Conservation (phyloP, 2,113 vertebrate species). For the pig (Sus scrofa) region DNA sequence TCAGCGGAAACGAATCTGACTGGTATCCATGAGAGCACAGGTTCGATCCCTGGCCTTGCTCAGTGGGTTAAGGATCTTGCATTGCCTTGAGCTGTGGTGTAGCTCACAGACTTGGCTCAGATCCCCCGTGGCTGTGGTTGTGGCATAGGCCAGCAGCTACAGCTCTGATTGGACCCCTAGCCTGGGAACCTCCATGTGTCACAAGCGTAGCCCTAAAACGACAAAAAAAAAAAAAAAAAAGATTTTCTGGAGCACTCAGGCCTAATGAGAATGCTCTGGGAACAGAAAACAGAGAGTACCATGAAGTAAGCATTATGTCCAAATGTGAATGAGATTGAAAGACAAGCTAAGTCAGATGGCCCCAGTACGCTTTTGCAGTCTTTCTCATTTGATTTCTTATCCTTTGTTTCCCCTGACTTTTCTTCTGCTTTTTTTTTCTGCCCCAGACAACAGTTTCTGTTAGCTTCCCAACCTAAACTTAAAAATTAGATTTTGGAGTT, state of each 20-base stretch:
- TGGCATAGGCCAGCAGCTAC: too few species aligned
- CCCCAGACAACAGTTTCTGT: not conserved
- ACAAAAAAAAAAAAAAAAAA: too few species aligned
- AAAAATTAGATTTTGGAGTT: constrained; percentile 48
- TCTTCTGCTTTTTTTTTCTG: not conserved
- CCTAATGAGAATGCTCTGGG: not conserved
- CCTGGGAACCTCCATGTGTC: too few species aligned
- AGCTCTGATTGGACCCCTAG: too few species aligned
- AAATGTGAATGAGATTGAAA: not conserved
- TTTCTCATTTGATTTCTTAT: constrained; percentile 17
- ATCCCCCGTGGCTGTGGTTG: too few species aligned
- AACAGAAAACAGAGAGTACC: not conserved
- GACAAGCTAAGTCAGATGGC: not conserved
- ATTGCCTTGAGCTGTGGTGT: too few species aligned
- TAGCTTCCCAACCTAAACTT: constrained; percentile 17
- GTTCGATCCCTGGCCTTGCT: too few species aligned
- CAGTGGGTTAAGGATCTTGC: too few species aligned
- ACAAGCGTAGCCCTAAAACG: too few species aligned
- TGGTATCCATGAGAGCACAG: too few species aligned
- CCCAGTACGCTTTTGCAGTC: not conserved
- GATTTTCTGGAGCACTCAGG: not conserved
- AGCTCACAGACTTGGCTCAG: too few species aligned
- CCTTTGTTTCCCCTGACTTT: not conserved
- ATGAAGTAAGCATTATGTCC: not conserved
- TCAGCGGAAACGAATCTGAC: too few species aligned